phyloP scores from a whole-genome alignment of 2,888 invertebrate species.

The Patella depressa region DNA sequence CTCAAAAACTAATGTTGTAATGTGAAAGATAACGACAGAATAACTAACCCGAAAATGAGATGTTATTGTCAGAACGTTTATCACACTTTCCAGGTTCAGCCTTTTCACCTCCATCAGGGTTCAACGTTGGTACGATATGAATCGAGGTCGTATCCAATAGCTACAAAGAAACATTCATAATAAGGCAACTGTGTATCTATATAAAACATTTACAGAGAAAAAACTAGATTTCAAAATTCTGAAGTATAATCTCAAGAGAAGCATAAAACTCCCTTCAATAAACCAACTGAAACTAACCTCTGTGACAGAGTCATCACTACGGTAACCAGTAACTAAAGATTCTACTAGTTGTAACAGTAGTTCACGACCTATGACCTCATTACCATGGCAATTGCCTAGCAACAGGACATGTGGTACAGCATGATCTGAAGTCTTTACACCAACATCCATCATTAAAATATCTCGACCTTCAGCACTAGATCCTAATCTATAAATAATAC shows the following conservation, averaged over 20 bases:
- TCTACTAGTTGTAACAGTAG: constrained; percentile 63
- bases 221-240: too few species aligned
- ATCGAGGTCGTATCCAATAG: constrained; percentile 56
- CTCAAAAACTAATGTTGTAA: too few species aligned
- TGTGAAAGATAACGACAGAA: constrained; percentile 46
- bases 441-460: constrained; percentile 7
- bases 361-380: constrained; percentile 68
- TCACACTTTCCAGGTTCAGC: constrained; percentile 52
- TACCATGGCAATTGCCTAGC: constrained; percentile 69
- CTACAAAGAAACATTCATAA: constrained; percentile 38
- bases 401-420: constrained; percentile 59
- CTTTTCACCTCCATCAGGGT: constrained; percentile 62
- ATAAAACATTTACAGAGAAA: too few species aligned
- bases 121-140: constrained; percentile 63
- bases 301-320: constrained; percentile 58
- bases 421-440: constrained; percentile 1
- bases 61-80: constrained; percentile 45
- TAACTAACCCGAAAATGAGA: constrained; percentile 54
- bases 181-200: neutral
- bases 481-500: neutral
- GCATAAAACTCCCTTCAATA: too few species aligned
- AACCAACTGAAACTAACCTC: constrained; percentile 47
- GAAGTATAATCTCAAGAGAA: neutral
- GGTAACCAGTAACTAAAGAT: constrained; percentile 61
- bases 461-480: neutral